Evolutionary conservation across 2,113 vertebrate genomes (phyloP), one percentile per base, ranked within the genome.

Genomic region (Ceyx cyanopectus): DNA sequence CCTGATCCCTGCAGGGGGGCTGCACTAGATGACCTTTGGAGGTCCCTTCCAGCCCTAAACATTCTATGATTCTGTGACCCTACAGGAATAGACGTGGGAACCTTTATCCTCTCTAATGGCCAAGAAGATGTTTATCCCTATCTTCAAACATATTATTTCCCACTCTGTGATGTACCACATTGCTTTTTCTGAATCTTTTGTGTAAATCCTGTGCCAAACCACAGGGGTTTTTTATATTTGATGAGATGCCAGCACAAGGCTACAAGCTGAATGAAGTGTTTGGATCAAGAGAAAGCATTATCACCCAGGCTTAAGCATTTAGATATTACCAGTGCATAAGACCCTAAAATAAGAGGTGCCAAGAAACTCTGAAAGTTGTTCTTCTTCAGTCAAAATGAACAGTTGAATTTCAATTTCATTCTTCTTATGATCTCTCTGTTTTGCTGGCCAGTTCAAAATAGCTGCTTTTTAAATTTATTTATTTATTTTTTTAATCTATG

Each of bases 141-240:
- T 62, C 26, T 93, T 89, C 68, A 86, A 72, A 81, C 8, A 22
- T 57, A 32, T 12, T 45, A 15, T 86, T 90, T 90, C 77, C 69
- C 32, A 20, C 61, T 81, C 68, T 45, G 34, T 91, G 65, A 84
- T 72, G 61, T 75, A 81, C 62, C 34, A 37, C 40, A 24, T 72
- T 72, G n/a, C 37, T 87, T 96, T 92, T 89, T 86, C 77, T 62
- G 58, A 74, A 50, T 81, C 53, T 75, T 85, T 14, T 57, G 3
- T 73, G 19, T 48, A 95, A 96, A 84, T 37, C 17, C 54, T 92
- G 10, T 72, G 77, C 92, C 82, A 92, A 90, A 75, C 87, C 83
- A 70, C 86, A 73, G 37, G 37, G 37, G 30, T 34, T 93, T 88
- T 94, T 81, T 94, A 90, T 92, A 86, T 89, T 83, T 90, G n/a